These are phyloP conservation scores for Bimastos eiseni DNA, from an alignment of 2,888 invertebrate genomes.

Conservation along the genomic window DNA sequence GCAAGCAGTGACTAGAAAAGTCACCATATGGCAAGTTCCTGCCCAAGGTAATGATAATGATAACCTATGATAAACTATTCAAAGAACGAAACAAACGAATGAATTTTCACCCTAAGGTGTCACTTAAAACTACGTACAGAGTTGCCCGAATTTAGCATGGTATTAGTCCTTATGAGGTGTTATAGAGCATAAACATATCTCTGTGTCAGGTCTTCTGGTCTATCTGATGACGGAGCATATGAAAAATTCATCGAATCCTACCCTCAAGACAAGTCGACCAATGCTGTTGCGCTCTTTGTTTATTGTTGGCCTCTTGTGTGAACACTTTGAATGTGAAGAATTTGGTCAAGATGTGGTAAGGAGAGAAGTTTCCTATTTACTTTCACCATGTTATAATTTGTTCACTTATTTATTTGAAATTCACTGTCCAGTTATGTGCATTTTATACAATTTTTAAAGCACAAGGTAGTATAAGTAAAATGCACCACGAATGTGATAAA, in stretches of 20 bases:
- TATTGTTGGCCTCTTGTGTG: conserved; percentile 27
- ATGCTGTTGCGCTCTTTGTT: conserved; percentile 21
- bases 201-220: background rate
- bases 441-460: background rate
- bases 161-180: background rate
- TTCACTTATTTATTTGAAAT: background rate
- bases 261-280: background rate
- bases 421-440: background rate
- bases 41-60: too few species aligned
- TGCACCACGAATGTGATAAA: background rate
- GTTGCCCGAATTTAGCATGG: background rate
- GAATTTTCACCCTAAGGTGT: too few species aligned
- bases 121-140: too few species aligned
- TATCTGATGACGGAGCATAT: background rate
- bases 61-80: too few species aligned
- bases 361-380: background rate
- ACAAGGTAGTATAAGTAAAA: background rate
- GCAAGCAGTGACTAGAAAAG: too few species aligned
- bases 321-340: conserved; percentile 28
- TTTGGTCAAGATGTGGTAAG: background rate
- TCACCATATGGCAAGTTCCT: too few species aligned
- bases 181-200: background rate
- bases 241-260: background rate
- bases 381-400: background rate
- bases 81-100: too few species aligned